Evolutionary conservation across 2,113 vertebrate species (phyloP).

Genomic region (Crypturellus undulatus): DNA sequence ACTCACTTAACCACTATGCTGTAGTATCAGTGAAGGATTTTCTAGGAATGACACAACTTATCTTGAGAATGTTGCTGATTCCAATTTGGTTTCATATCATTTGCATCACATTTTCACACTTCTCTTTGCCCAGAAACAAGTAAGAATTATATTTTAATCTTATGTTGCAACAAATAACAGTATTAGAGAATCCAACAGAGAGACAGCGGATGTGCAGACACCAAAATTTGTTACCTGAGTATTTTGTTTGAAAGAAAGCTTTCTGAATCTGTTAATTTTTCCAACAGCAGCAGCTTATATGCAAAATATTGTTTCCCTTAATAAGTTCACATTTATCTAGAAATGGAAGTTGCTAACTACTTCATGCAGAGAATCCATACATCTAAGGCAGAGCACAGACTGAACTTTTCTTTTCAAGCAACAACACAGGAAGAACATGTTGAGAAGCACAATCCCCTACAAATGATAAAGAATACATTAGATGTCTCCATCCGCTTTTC

Average conservation of each 20-base stretch:
- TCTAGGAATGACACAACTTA: not conserved
- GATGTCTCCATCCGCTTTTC: not conserved
- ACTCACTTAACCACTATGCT: not conserved
- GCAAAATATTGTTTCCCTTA: constrained; percentile 6
- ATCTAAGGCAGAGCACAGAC: not conserved
- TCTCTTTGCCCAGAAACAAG: constrained; percentile 38
- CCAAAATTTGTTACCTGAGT: constrained; percentile 21
- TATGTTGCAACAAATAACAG: constrained; percentile 11
- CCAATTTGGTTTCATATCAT: constrained; percentile 12
- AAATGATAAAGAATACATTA: not conserved
- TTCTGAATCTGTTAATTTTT: constrained; percentile 12
- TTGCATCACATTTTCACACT: not conserved
- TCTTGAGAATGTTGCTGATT: constrained; percentile 1
- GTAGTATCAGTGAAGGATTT: not conserved
- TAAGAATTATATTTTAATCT: not conserved
- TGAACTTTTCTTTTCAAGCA: not conserved
- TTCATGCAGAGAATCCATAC: not conserved
- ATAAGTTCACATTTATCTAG: not conserved
- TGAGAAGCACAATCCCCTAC: not conserved
- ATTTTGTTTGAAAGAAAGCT: constrained; percentile 11
- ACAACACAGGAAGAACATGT: rapidly evolving
- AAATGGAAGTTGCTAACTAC: not conserved
- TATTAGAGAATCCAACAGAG: not conserved
- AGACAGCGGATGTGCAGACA: constrained; percentile 24
- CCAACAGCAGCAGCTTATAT: constrained; percentile 33